phyloP scores from a whole-genome alignment of 2,888 invertebrate genomes.

The Mayetiola destructor region DNA sequence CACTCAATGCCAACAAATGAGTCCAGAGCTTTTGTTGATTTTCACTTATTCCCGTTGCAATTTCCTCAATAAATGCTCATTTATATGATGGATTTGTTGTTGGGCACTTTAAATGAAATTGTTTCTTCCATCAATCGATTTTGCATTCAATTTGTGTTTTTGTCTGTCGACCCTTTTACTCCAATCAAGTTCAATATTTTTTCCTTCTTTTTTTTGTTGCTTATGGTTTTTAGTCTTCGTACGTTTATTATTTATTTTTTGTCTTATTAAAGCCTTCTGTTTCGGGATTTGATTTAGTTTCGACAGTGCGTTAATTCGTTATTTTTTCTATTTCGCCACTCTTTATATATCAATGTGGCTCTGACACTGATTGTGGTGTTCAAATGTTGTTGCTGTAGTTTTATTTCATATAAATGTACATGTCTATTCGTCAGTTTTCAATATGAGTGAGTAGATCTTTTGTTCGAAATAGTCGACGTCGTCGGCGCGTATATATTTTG shows the following conservation, averaged over 20 bases:
- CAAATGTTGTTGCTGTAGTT: neutral
- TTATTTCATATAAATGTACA: neutral
- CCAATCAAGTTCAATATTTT: too few species aligned
- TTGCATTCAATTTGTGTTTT: too few species aligned
- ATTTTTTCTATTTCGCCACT: neutral
- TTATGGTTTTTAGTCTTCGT: neutral
- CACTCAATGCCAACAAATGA: too few species aligned
- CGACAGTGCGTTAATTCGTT: neutral
- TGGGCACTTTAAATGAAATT: too few species aligned
- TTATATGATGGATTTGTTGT: too few species aligned
- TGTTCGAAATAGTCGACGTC: constrained; percentile 3
- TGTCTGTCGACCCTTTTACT: too few species aligned
- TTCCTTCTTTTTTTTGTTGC: neutral
- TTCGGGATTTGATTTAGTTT: neutral
- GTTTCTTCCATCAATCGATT: too few species aligned
- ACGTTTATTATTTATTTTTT: neutral
- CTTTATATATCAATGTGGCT: too few species aligned
- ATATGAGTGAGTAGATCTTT: neutral
- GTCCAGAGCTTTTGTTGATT: too few species aligned
- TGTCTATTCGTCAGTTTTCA: constrained; percentile 4
- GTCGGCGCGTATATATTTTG: neutral
- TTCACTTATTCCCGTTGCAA: too few species aligned
- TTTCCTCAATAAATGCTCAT: too few species aligned
- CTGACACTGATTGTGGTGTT: neutral
- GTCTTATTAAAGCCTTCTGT: neutral